Evolutionary conservation across 2,888 invertebrate genomes (phyloP), one percentile per base, ranked within the genome.

Genomic region (Papilio demoleus): DNA sequence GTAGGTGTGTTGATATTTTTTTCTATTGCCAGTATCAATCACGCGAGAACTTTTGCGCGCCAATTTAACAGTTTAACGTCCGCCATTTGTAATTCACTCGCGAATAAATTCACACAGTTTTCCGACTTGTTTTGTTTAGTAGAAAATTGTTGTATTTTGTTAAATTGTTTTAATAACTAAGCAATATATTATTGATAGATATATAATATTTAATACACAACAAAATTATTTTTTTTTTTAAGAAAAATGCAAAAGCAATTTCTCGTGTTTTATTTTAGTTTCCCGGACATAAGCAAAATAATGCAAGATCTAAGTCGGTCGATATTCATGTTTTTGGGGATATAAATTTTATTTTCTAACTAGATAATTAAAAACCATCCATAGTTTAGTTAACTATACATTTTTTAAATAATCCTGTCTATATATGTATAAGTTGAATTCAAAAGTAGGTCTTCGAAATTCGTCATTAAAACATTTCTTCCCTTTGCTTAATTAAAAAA

Each of bases 61-160:
- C 85, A 88, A 88, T 88, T 87, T 85, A 56, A 80, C 83, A 80
- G 79, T 82, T 84, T 88, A 87, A 88, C 85, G 81, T 83, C 75
- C 38, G 79, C 75, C 83, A 88, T 87, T 87, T 87, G 85, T 87
- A 63, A 63, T 58, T 63, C 36, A 62, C 22, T n/a, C 53, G 24
- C n/a, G 67, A 36, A 56, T 63, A 68, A 60, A 60, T 19, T 40
- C 38, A 50, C 22, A 11, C 58, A 62, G 58, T 36, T 63, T 67
- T 24, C 47, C 63, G 59, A 12, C n/a, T n/a, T n/a, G 19, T 34
- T 64, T 64, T 63, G n/a, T 22, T 61, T 67, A 53, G n/a, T 47
- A 19, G 31, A 42, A 42, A 1, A 1, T 11, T 19, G 19, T 47
- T 47, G 22, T 12, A 12, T 22, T 19, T 11, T 47, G 4, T 14